A percentile compares a stretch with the other conserved stretches of the same genome.
Evolutionary conservation across 2,888 invertebrate species (phyloP).

Genomic region (Caenorhabditis sp.): DNA sequence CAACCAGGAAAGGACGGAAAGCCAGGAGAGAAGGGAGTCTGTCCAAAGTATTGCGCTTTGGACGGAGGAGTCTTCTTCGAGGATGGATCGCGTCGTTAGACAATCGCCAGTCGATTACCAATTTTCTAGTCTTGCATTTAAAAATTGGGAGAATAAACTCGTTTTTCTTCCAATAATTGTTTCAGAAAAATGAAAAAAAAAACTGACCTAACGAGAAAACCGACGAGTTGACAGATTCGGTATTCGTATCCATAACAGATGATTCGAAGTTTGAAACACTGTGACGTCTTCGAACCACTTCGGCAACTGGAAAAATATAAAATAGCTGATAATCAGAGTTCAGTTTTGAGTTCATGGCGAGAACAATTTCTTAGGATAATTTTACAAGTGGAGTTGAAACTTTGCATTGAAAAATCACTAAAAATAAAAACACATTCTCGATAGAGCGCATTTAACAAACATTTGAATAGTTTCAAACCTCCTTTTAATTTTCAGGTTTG

Average conservation of each 20-base stretch:
- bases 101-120: not conserved
- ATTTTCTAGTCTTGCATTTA: conserved; percentile 1
- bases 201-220: conserved; percentile 38
- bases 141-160: not conserved
- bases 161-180: not conserved
- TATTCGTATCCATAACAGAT: conserved; percentile 33
- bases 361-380: no score
- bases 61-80: conserved; percentile 48
- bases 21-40: conserved; percentile 44
- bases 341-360: no score
- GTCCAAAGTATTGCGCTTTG: conserved; percentile 43
- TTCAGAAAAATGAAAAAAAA: not conserved
- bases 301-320: conserved; percentile 18
- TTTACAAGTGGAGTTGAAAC: no score
- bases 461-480: no score
- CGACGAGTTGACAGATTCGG: conserved; percentile 44
- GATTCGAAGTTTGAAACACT: conserved; percentile 48
- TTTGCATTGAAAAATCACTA: no score
- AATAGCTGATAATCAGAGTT: no score
- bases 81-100: conserved; percentile 40
- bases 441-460: no score
- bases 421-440: no score
- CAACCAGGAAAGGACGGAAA: conserved; percentile 44
- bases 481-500: no score
- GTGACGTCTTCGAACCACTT: conserved; percentile 40